Evolutionary conservation across 2,797 vertebrate species (phyloP), one percentile per base, ranked within the genome.

Genomic region (Acanthurus lineatus): DNA sequence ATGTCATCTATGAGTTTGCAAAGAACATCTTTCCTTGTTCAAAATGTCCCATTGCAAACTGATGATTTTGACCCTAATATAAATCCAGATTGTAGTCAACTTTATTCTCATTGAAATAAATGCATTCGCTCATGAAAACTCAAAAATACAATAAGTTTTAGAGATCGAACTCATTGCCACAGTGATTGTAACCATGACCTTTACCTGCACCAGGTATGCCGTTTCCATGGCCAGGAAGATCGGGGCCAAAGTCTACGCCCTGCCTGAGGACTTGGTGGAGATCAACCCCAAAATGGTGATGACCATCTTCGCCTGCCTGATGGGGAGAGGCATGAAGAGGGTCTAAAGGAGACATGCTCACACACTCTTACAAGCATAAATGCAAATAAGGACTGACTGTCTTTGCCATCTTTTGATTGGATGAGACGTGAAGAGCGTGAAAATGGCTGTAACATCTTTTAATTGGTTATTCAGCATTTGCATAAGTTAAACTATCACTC

Each of bases 241-340:
- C 0, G 98, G 98, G 0, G 95, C 98, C 9, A 96, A 97, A 47
- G 97, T 99, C 32, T 99, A 98, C 0, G 97, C 98, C 52, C 96
- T 99, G 58, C 98, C 98, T 0, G 97, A 99, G 45, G 98, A 99
- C 80, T 92, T 99, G 48, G 97, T 99, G 52, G 98, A 99, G 91
- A 93, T 97, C 83, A 99, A 98, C 79, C 97, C 93, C 20, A 99
- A 99, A 92, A 99, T 99, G 98, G 98, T 99, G 91, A 99, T 99
- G 98, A 99, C 97, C 0, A 96, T 99, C 87, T 99, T 99, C 60
- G 98, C 98, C 47, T 99, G 98, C 86, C 95, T 99, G 94, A 99
- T 99, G 98, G 98, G 97, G 56, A 92, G 97, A 84, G 98, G 98
- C 70, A 97, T 99, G 97, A 98, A 98, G 93, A 94, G 88, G 87